These are phyloP conservation scores for Pungitius pungitius DNA, from an alignment of 2,113 vertebrate species.

Conservation along the genomic window DNA sequence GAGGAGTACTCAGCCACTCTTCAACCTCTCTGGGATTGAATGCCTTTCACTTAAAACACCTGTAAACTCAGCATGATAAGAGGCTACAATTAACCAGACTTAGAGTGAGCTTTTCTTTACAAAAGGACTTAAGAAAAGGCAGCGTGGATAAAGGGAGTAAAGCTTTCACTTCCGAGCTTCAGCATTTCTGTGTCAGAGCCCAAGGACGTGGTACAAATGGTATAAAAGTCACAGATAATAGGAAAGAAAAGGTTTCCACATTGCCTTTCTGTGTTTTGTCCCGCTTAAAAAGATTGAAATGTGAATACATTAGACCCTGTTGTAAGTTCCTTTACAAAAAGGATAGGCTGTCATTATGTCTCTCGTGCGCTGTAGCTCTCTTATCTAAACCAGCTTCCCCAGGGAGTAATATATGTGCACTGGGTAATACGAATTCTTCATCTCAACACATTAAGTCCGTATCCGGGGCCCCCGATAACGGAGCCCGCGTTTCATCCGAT, in stretches of 20 bases:
- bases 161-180: conserved; percentile 48
- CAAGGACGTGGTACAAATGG: background rate
- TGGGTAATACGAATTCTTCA: conserved; percentile 25
- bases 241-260: background rate
- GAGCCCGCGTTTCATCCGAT: background rate
- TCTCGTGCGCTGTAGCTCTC: conserved; percentile 1
- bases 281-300: background rate
- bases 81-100: conserved; percentile 2
- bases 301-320: background rate
- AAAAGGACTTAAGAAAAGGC: conserved; percentile 48
- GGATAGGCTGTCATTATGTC: background rate
- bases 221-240: background rate
- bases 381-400: conserved; percentile 31
- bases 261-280: background rate
- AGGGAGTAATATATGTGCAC: conserved; percentile 7
- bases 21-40: background rate
- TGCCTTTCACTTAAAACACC: background rate
- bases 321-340: conserved; percentile 4
- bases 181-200: conserved; percentile 22
- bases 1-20: background rate
- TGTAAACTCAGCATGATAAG: background rate
- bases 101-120: conserved; percentile 42
- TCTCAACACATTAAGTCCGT: conserved; percentile 34
- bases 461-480: conserved; percentile 13
- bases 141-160: conserved; percentile 29